These are phyloP conservation scores for Spinus olivaceus DNA, from an alignment of 2,797 vertebrate genomes.

Conservation along the genomic window DNA sequence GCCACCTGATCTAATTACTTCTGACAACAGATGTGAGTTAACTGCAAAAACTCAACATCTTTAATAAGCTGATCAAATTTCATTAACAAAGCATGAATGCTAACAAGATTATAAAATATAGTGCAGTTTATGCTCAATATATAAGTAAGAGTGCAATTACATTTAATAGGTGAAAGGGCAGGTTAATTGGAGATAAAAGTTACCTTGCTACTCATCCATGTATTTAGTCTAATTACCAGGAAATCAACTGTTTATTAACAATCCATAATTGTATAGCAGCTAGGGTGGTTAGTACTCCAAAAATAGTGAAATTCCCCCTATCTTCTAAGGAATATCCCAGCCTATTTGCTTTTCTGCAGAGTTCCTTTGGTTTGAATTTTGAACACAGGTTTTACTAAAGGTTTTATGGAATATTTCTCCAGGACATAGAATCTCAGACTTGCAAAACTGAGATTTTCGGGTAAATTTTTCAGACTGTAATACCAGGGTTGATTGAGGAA, in stretches of 20 bases:
- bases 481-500: background rate
- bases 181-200: conserved; percentile 9
- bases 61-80: conserved; percentile 45
- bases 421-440: background rate
- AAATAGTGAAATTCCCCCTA: rapidly evolving
- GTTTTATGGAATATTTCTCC: background rate
- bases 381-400: background rate
- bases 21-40: conserved; percentile 43
- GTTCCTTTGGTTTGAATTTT: background rate
- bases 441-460: background rate
- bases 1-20: conserved; percentile 55
- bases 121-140: background rate
- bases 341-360: background rate
- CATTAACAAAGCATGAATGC: conserved; percentile 53
- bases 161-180: conserved; percentile 32
- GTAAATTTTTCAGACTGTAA: background rate
- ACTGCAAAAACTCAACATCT: conserved; percentile 3
- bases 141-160: background rate
- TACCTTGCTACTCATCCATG: background rate
- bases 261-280: background rate
- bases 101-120: conserved; percentile 39
- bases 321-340: background rate
- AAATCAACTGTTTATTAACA: background rate
- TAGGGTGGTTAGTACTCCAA: background rate
- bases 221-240: background rate